Evolutionary conservation across 2,888 invertebrate species (phyloP), one percentile per base, ranked within the genome.

Genomic region (Synanthedon vespiformis): DNA sequence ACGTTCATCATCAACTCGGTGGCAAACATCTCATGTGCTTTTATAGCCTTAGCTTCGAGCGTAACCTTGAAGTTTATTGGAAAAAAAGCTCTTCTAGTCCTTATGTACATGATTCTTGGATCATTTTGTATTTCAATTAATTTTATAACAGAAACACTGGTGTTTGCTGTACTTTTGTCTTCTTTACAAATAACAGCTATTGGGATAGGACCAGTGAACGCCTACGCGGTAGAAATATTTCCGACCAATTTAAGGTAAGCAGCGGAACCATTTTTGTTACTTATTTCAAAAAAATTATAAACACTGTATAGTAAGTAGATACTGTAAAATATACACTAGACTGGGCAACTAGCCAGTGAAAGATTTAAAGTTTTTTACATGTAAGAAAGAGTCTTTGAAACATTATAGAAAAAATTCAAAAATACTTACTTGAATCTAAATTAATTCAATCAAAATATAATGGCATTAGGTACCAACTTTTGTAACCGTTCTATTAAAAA

Each of bases 241-340:
- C 88, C 88, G 0, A 88, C 87, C 2, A 61, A 82, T 63, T 71
- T 86, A 50, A 82, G 88, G 88, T 88, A 59, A 64, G 59, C 18
- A 13, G 1, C 2, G 2, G 2, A 2, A 16, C 16, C 1, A n/a
- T n/a, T n/a, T 22, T 55, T 40, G 14, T 12, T 50, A 27, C 14
- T 18, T 51, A 44, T 40, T 53, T 16, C 47, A 11, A 13, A 47
- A 49, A 4, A 6, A 11, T 22, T 14, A 2, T 16, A 16, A 1
- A 16, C 16, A 16, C 16, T 16, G 16, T 16, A 16, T 16, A 16
- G 16, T 16, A n/a, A n/a, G n/a, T n/a, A n/a, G n/a, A n/a, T n/a
- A n/a, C n/a, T n/a, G n/a, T n/a, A n/a, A n/a, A n/a, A n/a, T n/a
- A n/a, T n/a, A n/a, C n/a, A n/a, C n/a, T n/a, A n/a, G n/a, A n/a